phyloP scores from a whole-genome alignment of 2,113 vertebrate genomes.

The Nematolebias whitei region DNA sequence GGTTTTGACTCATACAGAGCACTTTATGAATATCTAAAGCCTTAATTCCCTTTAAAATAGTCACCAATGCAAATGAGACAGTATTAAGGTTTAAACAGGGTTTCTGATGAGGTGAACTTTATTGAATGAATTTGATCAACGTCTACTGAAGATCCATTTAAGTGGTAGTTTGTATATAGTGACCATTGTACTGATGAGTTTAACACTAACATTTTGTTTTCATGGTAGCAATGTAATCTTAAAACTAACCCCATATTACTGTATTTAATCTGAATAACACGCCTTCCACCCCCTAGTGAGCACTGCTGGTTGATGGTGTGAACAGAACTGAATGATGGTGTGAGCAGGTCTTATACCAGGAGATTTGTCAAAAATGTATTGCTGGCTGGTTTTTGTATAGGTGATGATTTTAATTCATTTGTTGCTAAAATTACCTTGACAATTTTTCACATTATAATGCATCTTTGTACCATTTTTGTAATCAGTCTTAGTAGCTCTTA shows the following conservation, averaged over 20 bases:
- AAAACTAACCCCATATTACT: conserved; percentile 49
- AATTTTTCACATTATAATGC: background rate
- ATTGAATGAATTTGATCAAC: conserved; percentile 11
- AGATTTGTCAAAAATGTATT: conserved; percentile 35
- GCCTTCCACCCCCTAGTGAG: conserved; percentile 33
- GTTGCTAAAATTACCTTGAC: background rate
- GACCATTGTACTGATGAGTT: conserved; percentile 51
- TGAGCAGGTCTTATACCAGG: conserved; percentile 76
- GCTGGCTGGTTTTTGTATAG: conserved; percentile 39
- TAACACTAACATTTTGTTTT: conserved; percentile 55
- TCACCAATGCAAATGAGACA: conserved; percentile 28
- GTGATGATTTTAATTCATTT: conserved; percentile 19
- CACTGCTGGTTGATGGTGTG: conserved; percentile 41
- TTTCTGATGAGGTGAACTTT: conserved; percentile 31
- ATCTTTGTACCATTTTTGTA: conserved; percentile 25
- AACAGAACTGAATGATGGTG: conserved; percentile 52
- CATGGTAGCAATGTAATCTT: conserved; percentile 58
- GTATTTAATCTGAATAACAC: conserved; percentile 48
- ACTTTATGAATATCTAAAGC: conserved; percentile 78
- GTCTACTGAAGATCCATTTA: conserved; percentile 42
- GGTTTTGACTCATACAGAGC: conserved; percentile 65
- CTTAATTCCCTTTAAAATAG: conserved; percentile 65
- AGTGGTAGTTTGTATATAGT: conserved; percentile 65
- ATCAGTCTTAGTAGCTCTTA: conserved; percentile 27
- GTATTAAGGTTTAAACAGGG: conserved; percentile 33